Evolutionary conservation across 2,797 vertebrate species (phyloP).

Genomic region (Zenarchopterus dispar): DNA sequence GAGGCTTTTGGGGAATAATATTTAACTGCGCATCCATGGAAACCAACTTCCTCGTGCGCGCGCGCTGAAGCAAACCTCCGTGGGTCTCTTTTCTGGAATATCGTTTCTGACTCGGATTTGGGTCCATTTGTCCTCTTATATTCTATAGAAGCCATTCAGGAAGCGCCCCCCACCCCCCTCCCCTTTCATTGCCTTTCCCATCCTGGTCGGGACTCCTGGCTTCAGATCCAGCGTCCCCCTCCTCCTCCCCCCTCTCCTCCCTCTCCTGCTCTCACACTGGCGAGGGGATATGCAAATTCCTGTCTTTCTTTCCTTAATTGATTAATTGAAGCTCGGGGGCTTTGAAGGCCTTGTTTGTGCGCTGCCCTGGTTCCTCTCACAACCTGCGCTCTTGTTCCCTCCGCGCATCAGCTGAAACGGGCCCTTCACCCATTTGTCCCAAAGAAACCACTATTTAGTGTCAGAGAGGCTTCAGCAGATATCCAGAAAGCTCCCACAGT

Average conservation of each 20-base stretch:
- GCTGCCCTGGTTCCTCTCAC: constrained; percentile 54
- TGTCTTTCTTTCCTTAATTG: constrained; percentile 84
- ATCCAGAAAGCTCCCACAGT: not conserved
- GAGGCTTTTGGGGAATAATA: not conserved
- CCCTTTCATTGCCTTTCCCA: constrained; percentile 74
- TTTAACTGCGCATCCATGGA: constrained; percentile 5
- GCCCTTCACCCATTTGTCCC: constrained; percentile 24
- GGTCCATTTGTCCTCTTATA: constrained; percentile 6
- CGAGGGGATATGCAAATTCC: constrained; percentile 81
- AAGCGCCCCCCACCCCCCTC: constrained; percentile 76
- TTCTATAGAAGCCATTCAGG: constrained; percentile 78
- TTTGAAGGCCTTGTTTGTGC: constrained; percentile 80
- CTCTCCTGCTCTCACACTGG: constrained; percentile 58
- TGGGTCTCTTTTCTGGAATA: not conserved
- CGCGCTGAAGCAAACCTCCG: not conserved
- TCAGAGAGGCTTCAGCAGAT: constrained; percentile 28
- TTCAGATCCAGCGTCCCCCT: constrained; percentile 55
- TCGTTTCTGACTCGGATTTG: not conserved
- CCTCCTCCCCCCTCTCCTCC: constrained; percentile 25
- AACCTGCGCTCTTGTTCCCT: constrained; percentile 62
- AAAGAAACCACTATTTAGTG: not conserved
- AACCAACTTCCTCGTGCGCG: not conserved
- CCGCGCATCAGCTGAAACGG: constrained; percentile 34
- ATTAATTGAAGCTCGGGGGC: constrained; percentile 83
- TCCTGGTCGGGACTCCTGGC: constrained; percentile 80